These are phyloP conservation scores for Chromis chromis DNA, from an alignment of 2,797 vertebrate species.

Conservation along the genomic window DNA sequence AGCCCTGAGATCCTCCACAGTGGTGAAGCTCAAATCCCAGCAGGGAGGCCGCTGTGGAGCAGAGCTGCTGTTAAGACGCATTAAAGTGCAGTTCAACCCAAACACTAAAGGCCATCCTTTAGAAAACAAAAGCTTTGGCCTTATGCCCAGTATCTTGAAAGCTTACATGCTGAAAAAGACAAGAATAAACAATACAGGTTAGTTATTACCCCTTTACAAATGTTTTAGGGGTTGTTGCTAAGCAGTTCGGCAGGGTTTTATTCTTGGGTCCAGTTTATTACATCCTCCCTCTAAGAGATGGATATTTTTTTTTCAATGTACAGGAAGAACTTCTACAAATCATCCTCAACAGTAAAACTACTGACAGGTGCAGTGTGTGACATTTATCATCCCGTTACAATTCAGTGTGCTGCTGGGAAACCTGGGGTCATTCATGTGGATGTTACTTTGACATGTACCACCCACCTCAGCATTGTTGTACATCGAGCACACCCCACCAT, in stretches of 20 bases:
- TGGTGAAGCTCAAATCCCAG: constrained; percentile 31
- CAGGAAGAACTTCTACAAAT: constrained; percentile 11
- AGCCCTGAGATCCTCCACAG: constrained; percentile 34
- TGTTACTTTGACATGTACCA: no score
- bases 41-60: constrained; percentile 33
- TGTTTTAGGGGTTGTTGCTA: constrained; percentile 56
- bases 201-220: constrained; percentile 57
- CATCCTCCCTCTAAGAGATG: constrained; percentile 18
- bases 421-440: no score
- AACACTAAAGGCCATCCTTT: constrained; percentile 42
- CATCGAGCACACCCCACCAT: no score
- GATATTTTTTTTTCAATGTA: constrained; percentile 17
- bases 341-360: no score
- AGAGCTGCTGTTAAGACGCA: constrained; percentile 38
- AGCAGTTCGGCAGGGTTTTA: constrained; percentile 32
- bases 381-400: no score
- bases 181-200: constrained; percentile 56
- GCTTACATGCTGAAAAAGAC: constrained; percentile 52
- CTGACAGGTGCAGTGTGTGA: no score
- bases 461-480: no score
- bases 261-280: constrained; percentile 45
- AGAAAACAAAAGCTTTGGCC: constrained; percentile 63
- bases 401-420: no score
- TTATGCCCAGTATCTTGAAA: constrained; percentile 39
- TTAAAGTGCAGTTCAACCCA: constrained; percentile 41